A percentile compares a stretch with the other conserved stretches of the same genome.
Conservation (phyloP, 2,888 invertebrate genomes). For the Hanleya hanleyi region DNA sequence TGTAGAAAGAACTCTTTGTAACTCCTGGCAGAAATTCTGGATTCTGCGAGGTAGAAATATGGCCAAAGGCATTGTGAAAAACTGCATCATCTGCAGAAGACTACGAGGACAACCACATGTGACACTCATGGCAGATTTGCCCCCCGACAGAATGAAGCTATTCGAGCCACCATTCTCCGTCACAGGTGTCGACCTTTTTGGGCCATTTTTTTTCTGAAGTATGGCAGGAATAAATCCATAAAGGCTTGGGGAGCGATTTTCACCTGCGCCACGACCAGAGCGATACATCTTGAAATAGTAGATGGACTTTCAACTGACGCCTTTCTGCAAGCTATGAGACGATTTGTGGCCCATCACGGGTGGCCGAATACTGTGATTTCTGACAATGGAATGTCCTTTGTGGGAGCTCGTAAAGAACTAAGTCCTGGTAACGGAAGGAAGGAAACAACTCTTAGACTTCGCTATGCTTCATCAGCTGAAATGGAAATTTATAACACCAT, state of each 20-base stretch:
- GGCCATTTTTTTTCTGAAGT: constrained; percentile 3
- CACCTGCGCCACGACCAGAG: constrained; percentile 4
- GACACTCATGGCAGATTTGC: constrained; percentile 1
- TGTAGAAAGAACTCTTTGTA: constrained; percentile 1
- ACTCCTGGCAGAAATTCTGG: constrained; percentile 3
- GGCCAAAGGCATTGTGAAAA: neutral
- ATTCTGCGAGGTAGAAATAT: constrained; percentile 7
- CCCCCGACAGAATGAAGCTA: neutral
- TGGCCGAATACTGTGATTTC: neutral
- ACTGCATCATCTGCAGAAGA: neutral
- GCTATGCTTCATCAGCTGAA: neutral
- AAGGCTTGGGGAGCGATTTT: constrained; percentile 12
- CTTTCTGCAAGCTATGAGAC: constrained; percentile 3
- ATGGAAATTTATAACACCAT: constrained; percentile 8
- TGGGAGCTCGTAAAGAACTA: constrained; percentile 6
- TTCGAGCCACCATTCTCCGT: neutral
- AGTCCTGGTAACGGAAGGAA: neutral
- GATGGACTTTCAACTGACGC: constrained; percentile 6
- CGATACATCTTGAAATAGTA: constrained; percentile 8
- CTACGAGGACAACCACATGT: neutral
- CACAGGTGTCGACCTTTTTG: constrained; percentile 13
- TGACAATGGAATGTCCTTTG: constrained; percentile 12
- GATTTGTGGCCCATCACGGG: constrained; percentile 12
- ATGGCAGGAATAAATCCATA: neutral
- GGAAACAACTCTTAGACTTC: constrained; percentile 2